These are phyloP conservation scores for Leucozona laternaria DNA, from an alignment of 2,888 invertebrate species.

Conservation along the genomic window DNA sequence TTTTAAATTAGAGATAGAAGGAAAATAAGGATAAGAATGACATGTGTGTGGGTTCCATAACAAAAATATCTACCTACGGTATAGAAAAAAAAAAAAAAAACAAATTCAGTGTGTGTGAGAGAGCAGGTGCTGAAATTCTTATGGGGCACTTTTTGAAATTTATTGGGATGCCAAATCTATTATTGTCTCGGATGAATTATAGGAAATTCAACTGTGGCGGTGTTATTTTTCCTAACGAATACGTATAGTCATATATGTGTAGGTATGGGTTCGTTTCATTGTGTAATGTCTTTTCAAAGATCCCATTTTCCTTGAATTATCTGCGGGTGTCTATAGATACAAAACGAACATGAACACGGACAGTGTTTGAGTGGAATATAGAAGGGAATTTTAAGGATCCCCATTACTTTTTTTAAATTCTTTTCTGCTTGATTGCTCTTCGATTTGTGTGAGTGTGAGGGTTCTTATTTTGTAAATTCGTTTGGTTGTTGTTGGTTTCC, in stretches of 20 bases:
- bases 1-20: slow-evolving; percentile 53
- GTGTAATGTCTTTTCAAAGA: slow-evolving; percentile 24
- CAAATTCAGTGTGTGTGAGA: slow-evolving; percentile 54
- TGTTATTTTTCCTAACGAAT: slow-evolving; percentile 34
- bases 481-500: slow-evolving; percentile 14
- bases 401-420: slow-evolving; percentile 55
- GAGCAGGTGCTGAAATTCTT: slow-evolving; percentile 68
- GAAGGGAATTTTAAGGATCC: slow-evolving; percentile 70
- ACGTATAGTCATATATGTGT: not conserved
- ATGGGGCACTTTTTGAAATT: slow-evolving; percentile 56
- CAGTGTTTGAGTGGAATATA: slow-evolving; percentile 44
- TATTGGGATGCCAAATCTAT: slow-evolving; percentile 56
- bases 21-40: slow-evolving; percentile 40
- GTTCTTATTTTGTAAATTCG: slow-evolving; percentile 22
- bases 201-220: slow-evolving; percentile 41
- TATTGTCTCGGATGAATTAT: slow-evolving; percentile 59
- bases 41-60: slow-evolving; percentile 36
- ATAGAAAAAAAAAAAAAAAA: slow-evolving; percentile 26
- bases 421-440: slow-evolving; percentile 52
- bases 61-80: not conserved
- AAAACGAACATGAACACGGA: slow-evolving; percentile 39
- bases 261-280: slow-evolving; percentile 19
- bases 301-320: slow-evolving; percentile 70
- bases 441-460: slow-evolving; percentile 36
- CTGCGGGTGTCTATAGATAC: slow-evolving; percentile 57